Conservation (phyloP, 2,888 invertebrate genomes). For the Drosophila bunnanda region DNA sequence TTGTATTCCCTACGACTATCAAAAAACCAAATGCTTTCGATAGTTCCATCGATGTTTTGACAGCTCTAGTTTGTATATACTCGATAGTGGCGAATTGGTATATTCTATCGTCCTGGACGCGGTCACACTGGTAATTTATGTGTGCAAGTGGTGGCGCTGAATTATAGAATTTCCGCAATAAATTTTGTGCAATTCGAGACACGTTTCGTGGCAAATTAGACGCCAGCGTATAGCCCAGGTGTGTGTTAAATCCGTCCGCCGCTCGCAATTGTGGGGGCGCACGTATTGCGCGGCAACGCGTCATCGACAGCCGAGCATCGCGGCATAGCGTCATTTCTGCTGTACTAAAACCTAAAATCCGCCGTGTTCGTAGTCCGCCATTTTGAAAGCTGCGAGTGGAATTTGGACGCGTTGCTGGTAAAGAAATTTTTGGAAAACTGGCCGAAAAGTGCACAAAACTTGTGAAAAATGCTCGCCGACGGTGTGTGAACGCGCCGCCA, state of each 20-base stretch:
- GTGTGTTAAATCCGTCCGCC: slow-evolving; percentile 19
- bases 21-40: neutral
- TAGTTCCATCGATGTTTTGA: neutral
- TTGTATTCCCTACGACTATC: too few relatives aligned
- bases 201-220: slow-evolving; percentile 43
- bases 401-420: slow-evolving; percentile 84
- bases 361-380: slow-evolving; percentile 85
- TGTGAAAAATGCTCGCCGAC: slow-evolving; percentile 57
- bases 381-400: slow-evolving; percentile 85
- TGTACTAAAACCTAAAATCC: slow-evolving; percentile 84
- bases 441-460: slow-evolving; percentile 62
- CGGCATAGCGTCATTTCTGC: slow-evolving; percentile 83
- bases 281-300: slow-evolving; percentile 11
- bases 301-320: slow-evolving; percentile 68
- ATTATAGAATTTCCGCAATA: slow-evolving; percentile 53
- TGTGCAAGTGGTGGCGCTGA: slow-evolving; percentile 64
- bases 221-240: slow-evolving; percentile 32
- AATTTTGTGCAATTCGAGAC: slow-evolving; percentile 55
- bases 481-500: slow-evolving; percentile 43
- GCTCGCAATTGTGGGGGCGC: slow-evolving; percentile 8
- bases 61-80: slow-evolving; percentile 9
- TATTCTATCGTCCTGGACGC: neutral
- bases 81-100: slow-evolving; percentile 1
- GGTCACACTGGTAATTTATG: slow-evolving; percentile 49
- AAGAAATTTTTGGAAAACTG: slow-evolving; percentile 78